Conservation (phyloP, 2,113 vertebrate genomes). For the Empidonax traillii region DNA sequence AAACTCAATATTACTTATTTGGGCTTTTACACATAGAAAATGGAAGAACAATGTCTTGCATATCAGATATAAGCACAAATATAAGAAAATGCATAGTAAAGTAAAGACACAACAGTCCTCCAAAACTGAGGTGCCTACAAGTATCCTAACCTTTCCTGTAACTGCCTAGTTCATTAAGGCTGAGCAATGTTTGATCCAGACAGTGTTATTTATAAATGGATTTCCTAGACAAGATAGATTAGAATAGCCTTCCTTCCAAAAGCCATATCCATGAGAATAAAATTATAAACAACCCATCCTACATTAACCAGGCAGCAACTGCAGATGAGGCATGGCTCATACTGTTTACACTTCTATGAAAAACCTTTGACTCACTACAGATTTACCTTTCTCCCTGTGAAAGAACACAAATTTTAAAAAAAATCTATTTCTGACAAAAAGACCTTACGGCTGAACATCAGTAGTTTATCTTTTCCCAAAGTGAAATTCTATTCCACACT, state of each 20-base stretch:
- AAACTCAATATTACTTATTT: neutral
- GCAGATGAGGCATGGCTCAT: neutral
- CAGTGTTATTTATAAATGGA: neutral
- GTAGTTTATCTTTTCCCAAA: neutral
- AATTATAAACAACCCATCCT: neutral
- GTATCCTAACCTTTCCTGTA: neutral
- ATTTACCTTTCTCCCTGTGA: neutral
- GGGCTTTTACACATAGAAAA: neutral
- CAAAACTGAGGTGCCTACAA: neutral
- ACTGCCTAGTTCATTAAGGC: neutral
- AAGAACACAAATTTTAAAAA: neutral
- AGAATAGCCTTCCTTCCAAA: neutral
- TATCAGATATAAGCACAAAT: neutral
- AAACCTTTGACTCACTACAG: neutral
- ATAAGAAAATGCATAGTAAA: neutral
- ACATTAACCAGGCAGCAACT: neutral
- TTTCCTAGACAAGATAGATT: neutral
- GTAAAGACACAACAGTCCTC: neutral
- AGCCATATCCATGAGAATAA: neutral
- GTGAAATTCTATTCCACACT: neutral
- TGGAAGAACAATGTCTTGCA: neutral
- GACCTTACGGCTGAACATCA: neutral
- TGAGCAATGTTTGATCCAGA: neutral
- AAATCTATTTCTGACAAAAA: neutral
- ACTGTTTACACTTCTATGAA: neutral